phyloP scores from a whole-genome alignment of 2,797 vertebrate genomes.

The Crenuchus spilurus region DNA sequence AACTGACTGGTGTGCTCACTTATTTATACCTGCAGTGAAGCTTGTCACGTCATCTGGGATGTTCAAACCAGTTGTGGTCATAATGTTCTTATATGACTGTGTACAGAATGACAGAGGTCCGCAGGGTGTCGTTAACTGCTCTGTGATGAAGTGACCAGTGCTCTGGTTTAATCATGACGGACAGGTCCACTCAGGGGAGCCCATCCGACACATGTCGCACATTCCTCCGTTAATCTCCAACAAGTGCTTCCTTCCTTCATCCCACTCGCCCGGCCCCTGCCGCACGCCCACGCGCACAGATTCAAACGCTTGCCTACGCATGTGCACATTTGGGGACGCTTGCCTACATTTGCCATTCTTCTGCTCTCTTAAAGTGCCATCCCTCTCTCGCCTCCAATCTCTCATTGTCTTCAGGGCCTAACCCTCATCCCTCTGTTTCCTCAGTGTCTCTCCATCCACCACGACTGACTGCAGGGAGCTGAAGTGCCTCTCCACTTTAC shows the following conservation, averaged over 20 bases:
- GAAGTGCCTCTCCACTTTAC: constrained; percentile 52
- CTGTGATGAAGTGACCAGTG: constrained; percentile 18
- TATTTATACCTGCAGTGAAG: no score
- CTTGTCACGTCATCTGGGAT: no score
- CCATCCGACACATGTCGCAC: constrained; percentile 40
- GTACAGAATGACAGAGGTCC: background rate
- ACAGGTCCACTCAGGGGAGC: constrained; percentile 45
- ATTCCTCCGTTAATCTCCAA: constrained; percentile 47
- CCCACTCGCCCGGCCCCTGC: constrained; percentile 32
- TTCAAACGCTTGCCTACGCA: constrained; percentile 19
- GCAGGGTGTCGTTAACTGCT: constrained; percentile 23
- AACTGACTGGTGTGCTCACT: no score
- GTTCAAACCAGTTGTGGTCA: no score
- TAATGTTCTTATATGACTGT: no score
- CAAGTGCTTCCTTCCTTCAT: constrained; percentile 7
- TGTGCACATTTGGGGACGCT: constrained; percentile 19
- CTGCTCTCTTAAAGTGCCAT: constrained; percentile 15
- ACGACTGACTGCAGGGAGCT: constrained; percentile 51
- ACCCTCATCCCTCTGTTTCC: constrained; percentile 18
- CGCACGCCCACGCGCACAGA: constrained; percentile 24
- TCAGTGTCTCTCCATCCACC: background rate
- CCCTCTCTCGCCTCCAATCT: constrained; percentile 6
- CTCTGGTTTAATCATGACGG: constrained; percentile 47
- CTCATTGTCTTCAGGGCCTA: background rate
- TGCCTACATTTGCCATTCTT: constrained; percentile 30